A percentile compares a stretch with the other conserved stretches of the same genome.
These are phyloP conservation scores for Macropodus opercularis DNA, from an alignment of 2,797 vertebrate genomes.

Conservation along the genomic window DNA sequence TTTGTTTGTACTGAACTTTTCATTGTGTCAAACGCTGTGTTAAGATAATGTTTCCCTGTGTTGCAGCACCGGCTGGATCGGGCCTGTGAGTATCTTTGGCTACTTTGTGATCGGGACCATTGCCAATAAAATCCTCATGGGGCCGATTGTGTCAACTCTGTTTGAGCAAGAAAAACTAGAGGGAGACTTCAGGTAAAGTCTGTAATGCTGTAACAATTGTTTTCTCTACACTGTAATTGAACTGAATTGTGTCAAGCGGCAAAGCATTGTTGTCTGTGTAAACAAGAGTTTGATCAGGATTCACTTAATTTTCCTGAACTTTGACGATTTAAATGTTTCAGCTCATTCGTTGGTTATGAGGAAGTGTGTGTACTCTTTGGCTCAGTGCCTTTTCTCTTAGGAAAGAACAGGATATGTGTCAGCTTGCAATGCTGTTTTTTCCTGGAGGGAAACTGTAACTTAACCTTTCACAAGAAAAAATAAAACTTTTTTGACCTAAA, in stretches of 20 bases:
- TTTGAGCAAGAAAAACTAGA: constrained; percentile 96
- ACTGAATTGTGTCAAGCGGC: too few species aligned
- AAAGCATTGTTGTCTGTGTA: not conserved
- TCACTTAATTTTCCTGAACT: not conserved
- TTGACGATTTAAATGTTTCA: not conserved
- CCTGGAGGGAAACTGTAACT: constrained; percentile 12
- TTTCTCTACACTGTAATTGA: too few species aligned
- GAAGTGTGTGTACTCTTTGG: constrained; percentile 53
- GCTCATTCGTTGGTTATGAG: constrained; percentile 23
- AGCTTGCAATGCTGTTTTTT: not conserved
- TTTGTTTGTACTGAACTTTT: too few species aligned
- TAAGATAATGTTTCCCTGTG: not conserved
- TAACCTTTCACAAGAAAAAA: not conserved
- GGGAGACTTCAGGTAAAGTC: constrained; percentile 92
- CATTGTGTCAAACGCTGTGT: too few species aligned
- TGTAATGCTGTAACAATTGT: not conserved
- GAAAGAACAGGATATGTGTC: constrained; percentile 49
- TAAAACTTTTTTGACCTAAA: too few species aligned
- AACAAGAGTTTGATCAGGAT: not conserved
- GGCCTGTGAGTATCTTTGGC: constrained; percentile 90
- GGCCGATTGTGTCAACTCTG: constrained; percentile 91
- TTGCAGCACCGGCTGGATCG: constrained; percentile 93
- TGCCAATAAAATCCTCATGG: constrained; percentile 92
- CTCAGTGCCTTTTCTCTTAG: not conserved
- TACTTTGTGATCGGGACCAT: constrained; percentile 92